These are phyloP conservation scores for Dendrolimus punctatus DNA, from an alignment of 1,140 invertebrate genomes.

Conservation along the genomic window DNA sequence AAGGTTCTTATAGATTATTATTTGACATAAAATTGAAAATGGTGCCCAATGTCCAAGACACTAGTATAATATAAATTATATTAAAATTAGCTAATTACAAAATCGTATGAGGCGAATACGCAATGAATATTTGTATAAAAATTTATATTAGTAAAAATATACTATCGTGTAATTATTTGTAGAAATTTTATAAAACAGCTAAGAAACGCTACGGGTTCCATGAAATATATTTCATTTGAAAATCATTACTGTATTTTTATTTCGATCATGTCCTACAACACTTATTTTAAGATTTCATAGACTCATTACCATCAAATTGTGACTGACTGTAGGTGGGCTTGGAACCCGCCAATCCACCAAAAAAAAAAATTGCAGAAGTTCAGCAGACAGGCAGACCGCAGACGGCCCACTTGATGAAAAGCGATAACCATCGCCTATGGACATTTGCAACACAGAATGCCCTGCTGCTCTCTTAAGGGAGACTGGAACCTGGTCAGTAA, in stretches of 20 bases:
- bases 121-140: slow-evolving; percentile 12
- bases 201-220: slow-evolving; percentile 71
- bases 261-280: neutral
- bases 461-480: too few relatives aligned
- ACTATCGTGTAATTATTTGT: slow-evolving; percentile 30
- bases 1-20: too few relatives aligned
- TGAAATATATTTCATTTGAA: slow-evolving; percentile 68
- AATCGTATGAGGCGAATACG: neutral
- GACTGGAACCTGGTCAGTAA: too few relatives aligned
- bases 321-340: too few relatives aligned
- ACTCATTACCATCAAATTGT: too few relatives aligned
- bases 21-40: slow-evolving; percentile 27
- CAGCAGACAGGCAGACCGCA: too few relatives aligned
- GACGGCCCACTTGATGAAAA: too few relatives aligned
- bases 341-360: too few relatives aligned
- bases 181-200: slow-evolving; percentile 67
- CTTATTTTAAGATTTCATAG: too few relatives aligned
- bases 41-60: slow-evolving; percentile 63
- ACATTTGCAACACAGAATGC: too few relatives aligned
- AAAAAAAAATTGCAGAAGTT: too few relatives aligned
- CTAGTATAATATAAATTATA: slow-evolving; percentile 20
- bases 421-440: too few relatives aligned
- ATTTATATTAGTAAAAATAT: slow-evolving; percentile 40
- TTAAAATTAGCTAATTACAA: neutral
- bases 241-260: slow-evolving; percentile 39